phyloP scores from a whole-genome alignment of 2,797 vertebrate species.

The Micropoecilia bifurca region DNA sequence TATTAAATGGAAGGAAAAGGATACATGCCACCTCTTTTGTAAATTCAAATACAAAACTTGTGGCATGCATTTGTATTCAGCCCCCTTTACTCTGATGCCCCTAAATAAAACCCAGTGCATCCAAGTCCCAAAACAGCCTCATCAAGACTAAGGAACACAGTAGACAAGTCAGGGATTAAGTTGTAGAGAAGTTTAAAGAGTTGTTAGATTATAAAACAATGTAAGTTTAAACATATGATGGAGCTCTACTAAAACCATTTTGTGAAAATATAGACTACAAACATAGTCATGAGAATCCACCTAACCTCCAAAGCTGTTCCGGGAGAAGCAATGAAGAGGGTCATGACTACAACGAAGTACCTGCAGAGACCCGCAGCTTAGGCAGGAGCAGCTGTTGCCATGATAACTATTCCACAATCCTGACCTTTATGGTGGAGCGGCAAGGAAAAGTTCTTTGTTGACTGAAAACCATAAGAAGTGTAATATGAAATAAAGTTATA shows the following conservation, averaged over 20 bases:
- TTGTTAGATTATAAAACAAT: background rate
- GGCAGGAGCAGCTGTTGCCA: background rate
- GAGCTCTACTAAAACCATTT: background rate
- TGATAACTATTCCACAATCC: background rate
- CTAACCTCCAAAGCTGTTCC: background rate
- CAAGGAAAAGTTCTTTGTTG: background rate
- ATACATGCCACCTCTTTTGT: background rate
- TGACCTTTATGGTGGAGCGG: background rate
- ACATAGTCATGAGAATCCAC: background rate
- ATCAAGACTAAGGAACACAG: background rate
- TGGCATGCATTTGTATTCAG: background rate
- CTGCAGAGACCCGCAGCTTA: background rate
- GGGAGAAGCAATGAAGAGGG: background rate
- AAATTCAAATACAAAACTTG: background rate
- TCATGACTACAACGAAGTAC: background rate
- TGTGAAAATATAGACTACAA: background rate
- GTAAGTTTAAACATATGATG: background rate
- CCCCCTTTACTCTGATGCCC: background rate
- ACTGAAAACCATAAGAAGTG: background rate
- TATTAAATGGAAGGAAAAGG: background rate
- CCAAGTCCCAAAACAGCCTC: background rate
- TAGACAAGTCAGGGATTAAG: background rate
- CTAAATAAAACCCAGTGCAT: background rate
- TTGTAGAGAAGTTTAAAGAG: background rate
- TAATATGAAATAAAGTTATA: no score